Conservation (phyloP, 2,797 vertebrate species). For the Lutjanus argentimaculatus region DNA sequence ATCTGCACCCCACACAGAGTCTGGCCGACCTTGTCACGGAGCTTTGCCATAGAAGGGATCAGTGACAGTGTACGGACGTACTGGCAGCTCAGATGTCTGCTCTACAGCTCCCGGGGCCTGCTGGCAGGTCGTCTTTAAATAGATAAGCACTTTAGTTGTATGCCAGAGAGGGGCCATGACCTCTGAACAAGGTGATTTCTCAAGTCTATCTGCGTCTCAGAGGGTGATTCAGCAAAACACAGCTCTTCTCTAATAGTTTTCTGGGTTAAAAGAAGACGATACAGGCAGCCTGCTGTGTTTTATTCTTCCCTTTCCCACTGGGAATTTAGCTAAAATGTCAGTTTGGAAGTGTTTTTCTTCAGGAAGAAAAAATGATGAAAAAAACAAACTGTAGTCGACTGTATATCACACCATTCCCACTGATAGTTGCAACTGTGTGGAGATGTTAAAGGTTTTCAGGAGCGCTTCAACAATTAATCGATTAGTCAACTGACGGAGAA, state of each 20-base stretch:
- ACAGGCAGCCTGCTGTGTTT: constrained; percentile 22
- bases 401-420: neutral
- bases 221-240: constrained; percentile 76
- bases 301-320: constrained; percentile 12
- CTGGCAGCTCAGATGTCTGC: constrained; percentile 78
- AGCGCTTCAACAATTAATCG: neutral
- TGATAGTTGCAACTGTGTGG: neutral
- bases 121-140: constrained; percentile 85
- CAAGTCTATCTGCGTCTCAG: constrained; percentile 59
- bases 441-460: neutral
- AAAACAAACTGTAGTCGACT: neutral
- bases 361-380: neutral
- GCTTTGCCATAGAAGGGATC: constrained; percentile 80
- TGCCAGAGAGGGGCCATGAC: constrained; percentile 52
- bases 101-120: constrained; percentile 55
- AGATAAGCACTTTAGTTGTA: constrained; percentile 85
- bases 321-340: constrained; percentile 26
- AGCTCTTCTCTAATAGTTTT: constrained; percentile 18
- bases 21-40: constrained; percentile 74
- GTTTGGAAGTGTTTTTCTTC: constrained; percentile 6
- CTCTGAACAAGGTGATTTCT: constrained; percentile 71
- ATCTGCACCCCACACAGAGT: constrained; percentile 29
- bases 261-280: neutral
- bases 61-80: constrained; percentile 70
- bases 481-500: neutral